These are phyloP conservation scores for Agrilus cyanescens DNA, from an alignment of 2,888 invertebrate genomes.

Conservation along the genomic window DNA sequence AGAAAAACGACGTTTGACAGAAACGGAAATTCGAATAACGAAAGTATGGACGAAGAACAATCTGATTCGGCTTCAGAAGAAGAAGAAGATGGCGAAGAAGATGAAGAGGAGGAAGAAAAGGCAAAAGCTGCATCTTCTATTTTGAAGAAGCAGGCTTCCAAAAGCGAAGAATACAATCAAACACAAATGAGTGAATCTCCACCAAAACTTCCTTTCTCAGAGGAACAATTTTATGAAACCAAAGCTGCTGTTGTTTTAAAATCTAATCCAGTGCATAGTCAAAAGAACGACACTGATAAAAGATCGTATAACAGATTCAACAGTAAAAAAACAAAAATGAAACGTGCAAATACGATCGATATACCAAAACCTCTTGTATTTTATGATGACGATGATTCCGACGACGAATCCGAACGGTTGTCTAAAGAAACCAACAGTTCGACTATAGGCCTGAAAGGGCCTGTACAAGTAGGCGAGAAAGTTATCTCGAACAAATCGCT, in stretches of 20 bases:
- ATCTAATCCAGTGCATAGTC: conserved; percentile 27
- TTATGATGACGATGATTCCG: conserved; percentile 38
- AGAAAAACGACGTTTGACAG: background rate
- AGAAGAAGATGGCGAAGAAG: background rate
- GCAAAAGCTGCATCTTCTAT: too few relatives aligned
- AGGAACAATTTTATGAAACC: background rate
- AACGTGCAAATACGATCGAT: conserved; percentile 80
- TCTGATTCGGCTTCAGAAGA: background rate
- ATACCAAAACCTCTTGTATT: conserved; percentile 58
- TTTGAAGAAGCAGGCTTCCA: background rate
- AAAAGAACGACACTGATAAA: conserved; percentile 3
- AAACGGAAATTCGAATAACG: conserved; percentile 12
- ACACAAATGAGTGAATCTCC: background rate
- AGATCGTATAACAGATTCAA: conserved; percentile 37
- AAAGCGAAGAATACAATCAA: background rate
- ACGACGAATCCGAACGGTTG: conserved; percentile 29
- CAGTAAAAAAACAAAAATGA: conserved; percentile 65
- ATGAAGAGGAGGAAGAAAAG: background rate
- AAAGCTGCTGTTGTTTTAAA: conserved; percentile 17
- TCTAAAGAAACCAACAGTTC: conserved; percentile 27
- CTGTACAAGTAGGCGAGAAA: conserved; percentile 42
- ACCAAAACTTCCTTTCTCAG: background rate
- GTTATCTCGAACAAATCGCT: conserved; percentile 37
- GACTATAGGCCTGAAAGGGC: conserved; percentile 41
- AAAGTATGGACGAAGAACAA: background rate